Percentiles rank a stretch among this genome's conserved stretches.
phyloP scores from a whole-genome alignment of 1,140 invertebrate species.

The Potamilus streckersoni region DNA sequence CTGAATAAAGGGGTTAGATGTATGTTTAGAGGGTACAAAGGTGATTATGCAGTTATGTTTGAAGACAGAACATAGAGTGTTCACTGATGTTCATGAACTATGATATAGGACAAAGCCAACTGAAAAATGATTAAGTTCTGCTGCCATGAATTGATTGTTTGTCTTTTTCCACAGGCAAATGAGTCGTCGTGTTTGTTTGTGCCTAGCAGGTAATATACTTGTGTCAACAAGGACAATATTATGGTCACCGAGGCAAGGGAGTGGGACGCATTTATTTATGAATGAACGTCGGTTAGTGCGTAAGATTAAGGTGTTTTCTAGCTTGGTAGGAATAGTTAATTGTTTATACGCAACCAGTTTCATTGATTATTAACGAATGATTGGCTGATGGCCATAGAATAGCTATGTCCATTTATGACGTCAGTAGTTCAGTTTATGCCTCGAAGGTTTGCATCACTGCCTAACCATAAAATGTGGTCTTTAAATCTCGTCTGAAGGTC shows the following conservation, averaged over 20 bases:
- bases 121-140: constrained; percentile 4
- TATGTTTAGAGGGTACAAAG: not conserved
- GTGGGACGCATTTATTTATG: not conserved
- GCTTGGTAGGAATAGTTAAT: not conserved
- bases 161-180: constrained; percentile 1
- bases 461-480: not conserved
- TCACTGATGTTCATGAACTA: not conserved
- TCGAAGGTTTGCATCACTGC: not conserved
- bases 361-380: constrained; percentile 8
- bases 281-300: not conserved
- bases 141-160: constrained; percentile 1
- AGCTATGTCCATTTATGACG: not conserved
- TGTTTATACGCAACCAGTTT: constrained; percentile 3
- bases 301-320: not conserved
- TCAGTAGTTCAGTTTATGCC: constrained; percentile 5
- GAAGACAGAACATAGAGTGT: not conserved
- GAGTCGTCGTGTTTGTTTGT: not conserved
- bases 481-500: too few relatives aligned
- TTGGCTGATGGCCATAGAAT: constrained; percentile 4
- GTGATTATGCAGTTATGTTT: not conserved
- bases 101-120: not conserved
- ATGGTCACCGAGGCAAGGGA: constrained; percentile 2
- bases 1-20: not conserved
- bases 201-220: constrained; percentile 1
- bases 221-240: constrained; percentile 2